Percentiles rank a stretch among this genome's conserved stretches.
Evolutionary conservation across 2,797 vertebrate species (phyloP).

Genomic region (Sus cebifrons): DNA sequence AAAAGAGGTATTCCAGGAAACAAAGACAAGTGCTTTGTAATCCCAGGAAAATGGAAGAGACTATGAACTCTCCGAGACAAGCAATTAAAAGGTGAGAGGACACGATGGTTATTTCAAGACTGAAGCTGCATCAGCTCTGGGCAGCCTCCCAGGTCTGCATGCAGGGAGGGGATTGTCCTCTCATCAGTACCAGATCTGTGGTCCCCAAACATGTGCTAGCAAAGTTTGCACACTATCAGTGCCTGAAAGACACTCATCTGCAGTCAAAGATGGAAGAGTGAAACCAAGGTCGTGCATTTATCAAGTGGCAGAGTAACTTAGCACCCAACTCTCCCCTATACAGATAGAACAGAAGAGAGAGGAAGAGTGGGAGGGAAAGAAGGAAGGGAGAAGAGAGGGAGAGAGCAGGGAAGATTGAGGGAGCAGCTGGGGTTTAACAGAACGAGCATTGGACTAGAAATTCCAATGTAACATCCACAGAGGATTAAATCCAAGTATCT

Average conservation of each 20-base stretch:
- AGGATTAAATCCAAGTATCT: neutral
- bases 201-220: neutral
- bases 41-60: neutral
- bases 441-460: fast-evolving
- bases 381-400: neutral
- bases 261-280: neutral
- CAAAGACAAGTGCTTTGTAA: neutral
- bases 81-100: neutral
- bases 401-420: neutral
- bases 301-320: neutral
- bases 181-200: neutral
- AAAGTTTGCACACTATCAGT: neutral
- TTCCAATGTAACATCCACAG: neutral
- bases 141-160: neutral
- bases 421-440: fast-evolving
- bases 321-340: neutral
- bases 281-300: neutral
- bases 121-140: neutral
- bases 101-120: neutral
- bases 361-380: neutral
- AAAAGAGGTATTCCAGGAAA: constrained; percentile 38
- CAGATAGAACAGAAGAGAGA: neutral
- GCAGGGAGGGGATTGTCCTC: no score
- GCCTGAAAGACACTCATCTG: neutral
- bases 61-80: neutral